A percentile compares a stretch with the other conserved stretches of the same genome.
phyloP scores from a whole-genome alignment of 2,113 vertebrate species.

The Gnathonemus echidnorhynchus region DNA sequence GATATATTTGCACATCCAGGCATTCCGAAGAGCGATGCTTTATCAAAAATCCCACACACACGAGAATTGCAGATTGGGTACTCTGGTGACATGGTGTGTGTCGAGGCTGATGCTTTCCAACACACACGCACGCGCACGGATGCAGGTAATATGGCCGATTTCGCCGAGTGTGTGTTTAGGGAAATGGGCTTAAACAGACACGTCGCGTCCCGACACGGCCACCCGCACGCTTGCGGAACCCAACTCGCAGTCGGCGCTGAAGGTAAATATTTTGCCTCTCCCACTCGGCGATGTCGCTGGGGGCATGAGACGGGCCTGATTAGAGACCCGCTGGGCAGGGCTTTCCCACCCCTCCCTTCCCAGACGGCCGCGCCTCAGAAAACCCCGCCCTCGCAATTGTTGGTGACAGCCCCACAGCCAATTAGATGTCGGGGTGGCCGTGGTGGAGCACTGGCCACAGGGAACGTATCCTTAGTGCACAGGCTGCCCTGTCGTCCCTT shows the following conservation, averaged over 20 bases:
- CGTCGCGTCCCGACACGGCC: neutral
- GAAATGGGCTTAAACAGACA: neutral
- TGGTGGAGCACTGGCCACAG: slow-evolving; percentile 53
- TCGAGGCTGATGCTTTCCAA: neutral
- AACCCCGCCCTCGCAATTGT: slow-evolving; percentile 44
- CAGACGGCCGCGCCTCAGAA: slow-evolving; percentile 10
- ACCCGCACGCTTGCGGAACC: neutral
- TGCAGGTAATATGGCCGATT: neutral
- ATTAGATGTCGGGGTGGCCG: slow-evolving; percentile 56
- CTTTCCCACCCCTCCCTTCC: neutral
- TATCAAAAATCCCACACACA: neutral
- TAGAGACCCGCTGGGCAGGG: neutral
- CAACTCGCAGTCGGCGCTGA: neutral
- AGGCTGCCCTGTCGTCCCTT: slow-evolving; percentile 48
- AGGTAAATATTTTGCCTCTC: slow-evolving; percentile 19
- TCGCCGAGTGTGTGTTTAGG: neutral
- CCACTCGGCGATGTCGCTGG: neutral
- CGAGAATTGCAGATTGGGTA: slow-evolving; percentile 4
- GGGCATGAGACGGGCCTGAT: slow-evolving; percentile 12
- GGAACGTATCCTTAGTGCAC: slow-evolving; percentile 65
- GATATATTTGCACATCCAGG: neutral
- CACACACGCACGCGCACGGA: neutral
- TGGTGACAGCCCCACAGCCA: slow-evolving; percentile 45
- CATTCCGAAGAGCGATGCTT: neutral
- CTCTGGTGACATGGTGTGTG: neutral